Conservation (phyloP, 2,113 vertebrate genomes). For the Polypterus senegalus region DNA sequence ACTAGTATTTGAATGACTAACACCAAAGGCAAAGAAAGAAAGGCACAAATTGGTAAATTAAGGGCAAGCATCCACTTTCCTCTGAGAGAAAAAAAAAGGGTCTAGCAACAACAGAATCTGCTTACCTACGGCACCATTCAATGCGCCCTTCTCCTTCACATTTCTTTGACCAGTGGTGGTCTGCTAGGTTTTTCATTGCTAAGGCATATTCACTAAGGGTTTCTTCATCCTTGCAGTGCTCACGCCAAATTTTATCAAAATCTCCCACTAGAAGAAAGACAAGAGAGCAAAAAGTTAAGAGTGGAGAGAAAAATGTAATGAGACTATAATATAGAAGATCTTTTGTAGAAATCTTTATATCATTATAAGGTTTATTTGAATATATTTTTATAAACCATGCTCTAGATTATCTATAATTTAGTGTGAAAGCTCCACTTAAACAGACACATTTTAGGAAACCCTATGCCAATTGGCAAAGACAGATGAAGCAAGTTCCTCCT, state of each 20-base stretch:
- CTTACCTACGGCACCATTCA: conserved; percentile 94
- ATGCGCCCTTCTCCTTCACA: conserved; percentile 92
- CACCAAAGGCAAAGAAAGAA: too few species aligned
- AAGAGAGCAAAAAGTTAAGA: conserved; percentile 26
- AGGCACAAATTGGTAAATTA: too few species aligned
- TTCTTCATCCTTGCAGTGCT: conserved; percentile 93
- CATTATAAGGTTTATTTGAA: conserved; percentile 12
- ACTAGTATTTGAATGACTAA: too few species aligned
- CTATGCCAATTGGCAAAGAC: too few species aligned
- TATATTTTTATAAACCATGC: too few species aligned
- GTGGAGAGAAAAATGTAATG: conserved; percentile 20
- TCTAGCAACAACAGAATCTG: background rate
- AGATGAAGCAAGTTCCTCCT: too few species aligned
- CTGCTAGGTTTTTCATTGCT: conserved; percentile 95
- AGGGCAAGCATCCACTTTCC: too few species aligned
- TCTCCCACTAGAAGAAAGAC: conserved; percentile 71
- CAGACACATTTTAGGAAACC: too few species aligned
- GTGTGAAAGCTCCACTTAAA: too few species aligned
- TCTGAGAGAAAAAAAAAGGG: too few species aligned
- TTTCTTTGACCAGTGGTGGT: conserved; percentile 90
- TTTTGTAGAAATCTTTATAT: conserved; percentile 28
- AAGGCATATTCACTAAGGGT: conserved; percentile 90
- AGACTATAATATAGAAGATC: conserved; percentile 32
- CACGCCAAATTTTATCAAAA: conserved; percentile 95
- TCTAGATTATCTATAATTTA: too few species aligned